Conservation (phyloP, 2,797 vertebrate genomes). For the Anabacerthia variegaticeps region DNA sequence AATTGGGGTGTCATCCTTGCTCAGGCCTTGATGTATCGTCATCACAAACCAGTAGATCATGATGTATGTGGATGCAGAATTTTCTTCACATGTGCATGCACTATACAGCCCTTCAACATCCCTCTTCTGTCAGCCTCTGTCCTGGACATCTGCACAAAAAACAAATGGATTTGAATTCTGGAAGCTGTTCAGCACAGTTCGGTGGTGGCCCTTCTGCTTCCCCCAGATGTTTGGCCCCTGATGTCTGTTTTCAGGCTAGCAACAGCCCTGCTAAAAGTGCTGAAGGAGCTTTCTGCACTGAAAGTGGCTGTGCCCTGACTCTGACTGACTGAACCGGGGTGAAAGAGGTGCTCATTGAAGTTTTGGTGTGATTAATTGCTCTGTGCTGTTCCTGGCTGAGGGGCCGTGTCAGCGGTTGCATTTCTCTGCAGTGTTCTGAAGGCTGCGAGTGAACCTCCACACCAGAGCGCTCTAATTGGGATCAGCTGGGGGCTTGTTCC, state of each 20-base stretch:
- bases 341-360: neutral
- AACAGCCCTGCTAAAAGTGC: neutral
- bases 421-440: neutral
- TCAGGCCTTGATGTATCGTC: neutral
- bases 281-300: neutral
- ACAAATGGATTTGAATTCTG: neutral
- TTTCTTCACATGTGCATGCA: accelerated
- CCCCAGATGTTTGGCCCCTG: neutral
- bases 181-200: neutral
- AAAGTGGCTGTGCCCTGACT: neutral
- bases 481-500: neutral
- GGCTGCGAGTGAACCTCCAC: neutral
- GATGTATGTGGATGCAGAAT: neutral
- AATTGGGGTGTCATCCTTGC: neutral
- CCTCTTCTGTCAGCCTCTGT: neutral
- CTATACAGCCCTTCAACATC: neutral
- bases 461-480: neutral
- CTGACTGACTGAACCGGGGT: neutral
- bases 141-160: neutral
- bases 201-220: neutral
- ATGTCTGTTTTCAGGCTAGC: neutral
- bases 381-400: neutral
- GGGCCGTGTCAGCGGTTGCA: neutral
- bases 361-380: neutral
- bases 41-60: neutral